phyloP scores from a whole-genome alignment of 2,113 vertebrate genomes.

The Lepisosteus osseus region DNA sequence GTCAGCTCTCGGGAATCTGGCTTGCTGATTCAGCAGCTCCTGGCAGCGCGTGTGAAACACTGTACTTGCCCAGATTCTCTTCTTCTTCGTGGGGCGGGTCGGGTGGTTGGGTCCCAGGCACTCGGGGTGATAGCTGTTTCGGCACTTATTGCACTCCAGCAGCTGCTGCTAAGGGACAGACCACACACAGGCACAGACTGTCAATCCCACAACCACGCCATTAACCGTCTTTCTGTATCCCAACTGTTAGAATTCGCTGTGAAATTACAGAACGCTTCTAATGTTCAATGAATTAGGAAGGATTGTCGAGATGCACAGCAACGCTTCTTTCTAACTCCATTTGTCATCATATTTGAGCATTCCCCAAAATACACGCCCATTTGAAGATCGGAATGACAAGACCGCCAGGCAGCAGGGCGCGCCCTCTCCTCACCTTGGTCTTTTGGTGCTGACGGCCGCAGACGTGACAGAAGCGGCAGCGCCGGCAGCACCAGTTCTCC shows the following conservation, averaged over 20 bases:
- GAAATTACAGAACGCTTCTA: neutral
- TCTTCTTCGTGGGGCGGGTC: conserved; percentile 94
- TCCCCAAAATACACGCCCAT: too few relatives aligned
- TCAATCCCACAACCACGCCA: too few relatives aligned
- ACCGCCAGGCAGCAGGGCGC: neutral
- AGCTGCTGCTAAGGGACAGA: conserved; percentile 70
- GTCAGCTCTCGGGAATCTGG: too few relatives aligned
- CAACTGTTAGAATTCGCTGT: neutral
- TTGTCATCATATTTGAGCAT: too few relatives aligned
- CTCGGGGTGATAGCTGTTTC: conserved; percentile 99
- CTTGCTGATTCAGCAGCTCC: neutral
- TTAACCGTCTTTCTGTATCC: too few relatives aligned
- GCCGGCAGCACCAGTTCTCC: conserved; percentile 98
- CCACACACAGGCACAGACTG: neutral
- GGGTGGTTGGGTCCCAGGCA: conserved; percentile 99
- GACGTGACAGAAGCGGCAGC: conserved; percentile 94
- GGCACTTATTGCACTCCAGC: conserved; percentile 98
- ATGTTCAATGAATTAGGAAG: neutral
- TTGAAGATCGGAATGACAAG: too few relatives aligned
- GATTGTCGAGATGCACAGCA: too few relatives aligned
- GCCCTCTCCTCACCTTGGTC: conserved; percentile 77
- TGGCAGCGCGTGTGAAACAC: neutral
- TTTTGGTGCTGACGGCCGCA: conserved; percentile 94
- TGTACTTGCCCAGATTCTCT: conserved; percentile 89
- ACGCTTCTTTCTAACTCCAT: too few relatives aligned